phyloP scores from a whole-genome alignment of 2,113 vertebrate species.

The Anhinga anhinga region DNA sequence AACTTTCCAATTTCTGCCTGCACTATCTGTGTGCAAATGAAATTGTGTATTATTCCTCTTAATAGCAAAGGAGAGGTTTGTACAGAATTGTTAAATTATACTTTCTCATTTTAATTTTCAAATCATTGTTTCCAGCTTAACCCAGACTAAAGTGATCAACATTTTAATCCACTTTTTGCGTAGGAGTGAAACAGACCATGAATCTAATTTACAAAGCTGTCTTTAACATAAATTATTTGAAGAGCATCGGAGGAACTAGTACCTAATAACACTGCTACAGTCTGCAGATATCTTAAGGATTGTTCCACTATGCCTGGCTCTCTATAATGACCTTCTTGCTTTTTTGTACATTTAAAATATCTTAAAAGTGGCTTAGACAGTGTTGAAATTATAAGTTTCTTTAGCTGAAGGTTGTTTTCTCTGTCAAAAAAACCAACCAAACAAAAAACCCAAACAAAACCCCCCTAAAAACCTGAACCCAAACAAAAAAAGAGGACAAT shows the following conservation, averaged over 20 bases:
- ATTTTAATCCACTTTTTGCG: constrained; percentile 66
- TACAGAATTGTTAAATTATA: constrained; percentile 60
- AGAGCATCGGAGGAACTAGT: neutral
- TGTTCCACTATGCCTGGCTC: neutral
- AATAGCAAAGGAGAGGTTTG: constrained; percentile 49
- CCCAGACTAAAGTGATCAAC: constrained; percentile 61
- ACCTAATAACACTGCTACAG: neutral
- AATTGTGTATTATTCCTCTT: constrained; percentile 54
- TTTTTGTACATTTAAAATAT: neutral
- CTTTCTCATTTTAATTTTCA: constrained; percentile 56
- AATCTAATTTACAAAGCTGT: constrained; percentile 66
- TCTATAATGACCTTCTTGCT: neutral
- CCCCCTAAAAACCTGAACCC: neutral
- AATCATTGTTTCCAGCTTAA: constrained; percentile 60
- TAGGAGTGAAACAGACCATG: constrained; percentile 63
- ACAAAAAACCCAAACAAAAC: no score
- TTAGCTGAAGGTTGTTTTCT: neutral
- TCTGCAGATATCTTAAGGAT: neutral
- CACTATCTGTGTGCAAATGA: constrained; percentile 54
- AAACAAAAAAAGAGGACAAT: neutral
- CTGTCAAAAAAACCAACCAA: neutral
- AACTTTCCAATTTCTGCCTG: constrained; percentile 44
- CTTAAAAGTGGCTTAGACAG: neutral
- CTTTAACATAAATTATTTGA: constrained; percentile 28
- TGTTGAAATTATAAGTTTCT: neutral